Conservation (phyloP, 1,140 invertebrate species). For the Bemisia tabaci region DNA sequence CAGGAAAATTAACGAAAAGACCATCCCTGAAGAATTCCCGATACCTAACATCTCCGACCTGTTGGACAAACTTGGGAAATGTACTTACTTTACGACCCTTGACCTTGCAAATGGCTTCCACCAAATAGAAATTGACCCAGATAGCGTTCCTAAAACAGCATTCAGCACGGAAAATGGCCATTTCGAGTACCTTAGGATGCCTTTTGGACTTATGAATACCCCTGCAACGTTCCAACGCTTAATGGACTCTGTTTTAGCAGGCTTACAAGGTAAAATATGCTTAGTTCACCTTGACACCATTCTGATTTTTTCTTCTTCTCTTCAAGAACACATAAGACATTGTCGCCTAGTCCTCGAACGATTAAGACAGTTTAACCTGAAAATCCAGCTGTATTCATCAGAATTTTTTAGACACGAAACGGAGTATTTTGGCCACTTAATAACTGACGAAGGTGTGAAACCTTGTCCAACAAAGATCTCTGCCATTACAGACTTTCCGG, state of each 20-base stretch:
- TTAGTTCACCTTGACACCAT: slow-evolving; percentile 30
- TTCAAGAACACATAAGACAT: slow-evolving; percentile 20
- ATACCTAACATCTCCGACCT: slow-evolving; percentile 37
- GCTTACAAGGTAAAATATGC: slow-evolving; percentile 25
- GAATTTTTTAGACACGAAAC: background rate
- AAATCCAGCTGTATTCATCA: background rate
- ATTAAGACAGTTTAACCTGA: slow-evolving; percentile 26
- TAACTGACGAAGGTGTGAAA: background rate
- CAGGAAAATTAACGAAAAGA: slow-evolving; percentile 26
- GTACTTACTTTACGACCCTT: slow-evolving; percentile 32
- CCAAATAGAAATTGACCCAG: slow-evolving; percentile 33
- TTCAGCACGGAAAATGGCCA: slow-evolving; percentile 28
- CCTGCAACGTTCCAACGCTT: slow-evolving; percentile 31
- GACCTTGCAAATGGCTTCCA: slow-evolving; percentile 37
- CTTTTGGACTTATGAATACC: slow-evolving; percentile 29
- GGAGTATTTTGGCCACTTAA: slow-evolving; percentile 3
- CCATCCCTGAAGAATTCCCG: slow-evolving; percentile 31
- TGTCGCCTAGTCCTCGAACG: slow-evolving; percentile 17
- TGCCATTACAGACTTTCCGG: slow-evolving; percentile 8
- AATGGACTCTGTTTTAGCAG: slow-evolving; percentile 31
- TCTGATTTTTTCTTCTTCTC: slow-evolving; percentile 23
- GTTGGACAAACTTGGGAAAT: slow-evolving; percentile 30
- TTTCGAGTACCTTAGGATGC: slow-evolving; percentile 28
- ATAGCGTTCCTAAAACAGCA: slow-evolving; percentile 34
- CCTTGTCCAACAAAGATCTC: background rate